phyloP scores from a whole-genome alignment of 2,797 vertebrate genomes.

The Mustela erminea region DNA sequence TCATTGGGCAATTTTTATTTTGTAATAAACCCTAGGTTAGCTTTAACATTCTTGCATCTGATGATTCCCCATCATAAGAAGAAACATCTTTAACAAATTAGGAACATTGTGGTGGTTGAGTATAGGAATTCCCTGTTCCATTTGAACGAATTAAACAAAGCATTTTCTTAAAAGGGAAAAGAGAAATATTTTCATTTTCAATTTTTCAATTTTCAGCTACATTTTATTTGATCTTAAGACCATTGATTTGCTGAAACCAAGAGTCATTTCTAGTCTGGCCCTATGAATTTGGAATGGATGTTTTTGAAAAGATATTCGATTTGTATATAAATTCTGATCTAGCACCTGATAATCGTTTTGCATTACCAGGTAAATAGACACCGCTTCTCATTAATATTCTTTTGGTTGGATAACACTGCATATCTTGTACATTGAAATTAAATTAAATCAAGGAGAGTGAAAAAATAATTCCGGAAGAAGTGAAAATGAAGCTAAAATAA shows the following conservation, averaged over 20 bases:
- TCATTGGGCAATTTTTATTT: slow-evolving; percentile 81
- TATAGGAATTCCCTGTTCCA: slow-evolving; percentile 85
- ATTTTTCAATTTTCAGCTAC: slow-evolving; percentile 81
- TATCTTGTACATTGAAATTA: slow-evolving; percentile 10
- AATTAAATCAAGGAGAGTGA: background rate
- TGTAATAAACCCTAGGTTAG: slow-evolving; percentile 79
- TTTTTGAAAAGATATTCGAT: slow-evolving; percentile 25
- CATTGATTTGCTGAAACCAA: slow-evolving; percentile 70
- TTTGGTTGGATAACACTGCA: background rate
- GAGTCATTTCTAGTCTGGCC: slow-evolving; percentile 67
- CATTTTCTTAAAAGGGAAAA: slow-evolving; percentile 83
- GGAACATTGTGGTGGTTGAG: slow-evolving; percentile 82
- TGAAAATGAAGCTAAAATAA: slow-evolving; percentile 40
- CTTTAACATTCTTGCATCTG: slow-evolving; percentile 85
- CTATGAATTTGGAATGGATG: slow-evolving; percentile 54
- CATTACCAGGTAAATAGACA: background rate
- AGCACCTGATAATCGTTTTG: background rate
- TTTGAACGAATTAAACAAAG: slow-evolving; percentile 87
- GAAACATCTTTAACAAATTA: slow-evolving; percentile 90
- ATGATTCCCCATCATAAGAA: slow-evolving; percentile 83
- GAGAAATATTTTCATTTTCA: slow-evolving; percentile 82
- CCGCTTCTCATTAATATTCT: slow-evolving; percentile 1
- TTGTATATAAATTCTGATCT: slow-evolving; percentile 60
- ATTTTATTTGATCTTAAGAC: slow-evolving; percentile 78
- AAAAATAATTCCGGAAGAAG: background rate